These are phyloP conservation scores for Watsonalla cultraria DNA, from an alignment of 2,888 invertebrate species.

Conservation along the genomic window DNA sequence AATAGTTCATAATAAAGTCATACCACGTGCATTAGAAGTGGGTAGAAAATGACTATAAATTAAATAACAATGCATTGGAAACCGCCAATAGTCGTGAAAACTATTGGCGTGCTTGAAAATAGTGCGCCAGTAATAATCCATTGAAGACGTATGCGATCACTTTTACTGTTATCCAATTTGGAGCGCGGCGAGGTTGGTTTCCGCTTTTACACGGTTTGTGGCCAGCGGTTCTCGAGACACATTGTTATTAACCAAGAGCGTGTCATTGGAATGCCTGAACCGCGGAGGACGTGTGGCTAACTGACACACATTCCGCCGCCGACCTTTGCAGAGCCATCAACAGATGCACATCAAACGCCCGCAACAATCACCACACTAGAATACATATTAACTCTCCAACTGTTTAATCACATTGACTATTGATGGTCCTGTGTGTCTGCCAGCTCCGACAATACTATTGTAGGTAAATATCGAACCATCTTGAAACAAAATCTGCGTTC, in stretches of 20 bases:
- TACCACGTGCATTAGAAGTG: slow-evolving; percentile 22
- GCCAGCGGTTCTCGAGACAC: slow-evolving; percentile 49
- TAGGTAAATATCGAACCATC: not conserved
- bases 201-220: slow-evolving; percentile 76
- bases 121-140: slow-evolving; percentile 52
- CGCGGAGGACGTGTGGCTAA: slow-evolving; percentile 52
- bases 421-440: not conserved
- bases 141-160: slow-evolving; percentile 72
- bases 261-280: slow-evolving; percentile 53
- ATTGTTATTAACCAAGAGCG: slow-evolving; percentile 64
- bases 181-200: slow-evolving; percentile 68
- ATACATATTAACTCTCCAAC: slow-evolving; percentile 5
- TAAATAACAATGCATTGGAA: slow-evolving; percentile 39
- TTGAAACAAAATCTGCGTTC: too few species aligned
- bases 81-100: slow-evolving; percentile 61
- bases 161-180: slow-evolving; percentile 78
- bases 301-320: slow-evolving; percentile 59
- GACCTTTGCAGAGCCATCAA: slow-evolving; percentile 28
- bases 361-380: slow-evolving; percentile 4
- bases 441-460: not conserved
- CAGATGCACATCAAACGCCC: slow-evolving; percentile 6
- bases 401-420: not conserved
- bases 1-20: not conserved
- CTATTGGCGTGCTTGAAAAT: slow-evolving; percentile 35
- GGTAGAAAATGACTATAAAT: slow-evolving; percentile 41